Conservation (phyloP, 2,797 vertebrate species). For the Taenioides sp. region DNA sequence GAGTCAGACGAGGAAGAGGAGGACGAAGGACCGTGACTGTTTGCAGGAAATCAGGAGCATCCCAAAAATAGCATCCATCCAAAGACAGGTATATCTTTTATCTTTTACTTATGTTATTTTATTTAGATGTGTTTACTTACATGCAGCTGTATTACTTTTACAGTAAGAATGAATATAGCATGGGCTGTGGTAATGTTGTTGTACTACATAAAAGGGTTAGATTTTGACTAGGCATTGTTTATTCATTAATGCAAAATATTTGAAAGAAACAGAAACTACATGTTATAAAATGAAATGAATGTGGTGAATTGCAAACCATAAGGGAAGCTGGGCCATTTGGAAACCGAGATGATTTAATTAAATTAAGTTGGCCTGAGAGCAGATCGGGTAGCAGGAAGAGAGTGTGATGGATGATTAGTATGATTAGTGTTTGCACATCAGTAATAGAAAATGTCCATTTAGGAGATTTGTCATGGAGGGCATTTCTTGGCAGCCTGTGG, state of each 20-base stretch:
- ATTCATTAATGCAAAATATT: neutral
- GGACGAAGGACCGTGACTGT: conserved; percentile 18
- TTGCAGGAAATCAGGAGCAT: conserved; percentile 21
- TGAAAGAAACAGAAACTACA: neutral
- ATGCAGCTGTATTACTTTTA: neutral
- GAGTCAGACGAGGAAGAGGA: conserved; percentile 36
- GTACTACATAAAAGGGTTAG: too few relatives aligned
- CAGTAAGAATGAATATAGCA: neutral
- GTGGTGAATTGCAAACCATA: conserved; percentile 9
- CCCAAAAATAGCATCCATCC: conserved; percentile 39
- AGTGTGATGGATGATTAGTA: conserved; percentile 35
- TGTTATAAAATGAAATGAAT: neutral
- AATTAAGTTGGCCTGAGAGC: conserved; percentile 41
- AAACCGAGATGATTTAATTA: conserved; percentile 59
- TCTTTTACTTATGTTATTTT: neutral
- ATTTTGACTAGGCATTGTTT: neutral
- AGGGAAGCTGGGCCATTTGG: conserved; percentile 37
- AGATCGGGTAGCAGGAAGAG: conserved; percentile 33
- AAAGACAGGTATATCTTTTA: conserved; percentile 39
- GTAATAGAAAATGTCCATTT: conserved; percentile 27
- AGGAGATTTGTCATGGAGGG: conserved; percentile 12
- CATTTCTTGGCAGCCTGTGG: conserved; percentile 38
- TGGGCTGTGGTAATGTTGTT: neutral
- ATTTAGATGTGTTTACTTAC: too few relatives aligned
- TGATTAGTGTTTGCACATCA: conserved; percentile 6